phyloP scores from a whole-genome alignment of 2,888 invertebrate genomes.

The Leptinotarsa juncta region DNA sequence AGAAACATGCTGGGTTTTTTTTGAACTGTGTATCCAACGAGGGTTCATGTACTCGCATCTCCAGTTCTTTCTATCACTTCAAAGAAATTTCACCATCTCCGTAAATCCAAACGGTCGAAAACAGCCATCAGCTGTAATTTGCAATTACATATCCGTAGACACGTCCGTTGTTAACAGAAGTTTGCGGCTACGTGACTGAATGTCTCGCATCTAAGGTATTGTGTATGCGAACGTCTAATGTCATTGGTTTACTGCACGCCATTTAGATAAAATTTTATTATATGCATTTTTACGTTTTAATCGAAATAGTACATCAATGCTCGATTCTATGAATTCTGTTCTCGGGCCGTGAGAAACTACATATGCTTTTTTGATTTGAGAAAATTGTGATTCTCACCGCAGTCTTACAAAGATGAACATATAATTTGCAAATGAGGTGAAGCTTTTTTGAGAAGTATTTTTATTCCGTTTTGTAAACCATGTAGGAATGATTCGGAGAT shows the following conservation, averaged over 20 bases:
- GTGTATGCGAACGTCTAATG: conserved; percentile 47
- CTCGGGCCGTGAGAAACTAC: conserved; percentile 24
- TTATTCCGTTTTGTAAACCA: too few species aligned
- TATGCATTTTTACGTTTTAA: conserved; percentile 45
- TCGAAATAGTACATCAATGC: conserved; percentile 47
- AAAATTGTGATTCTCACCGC: neutral
- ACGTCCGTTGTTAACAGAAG: conserved; percentile 57
- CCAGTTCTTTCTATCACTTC: neutral
- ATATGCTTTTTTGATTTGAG: neutral
- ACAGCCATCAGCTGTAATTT: conserved; percentile 49
- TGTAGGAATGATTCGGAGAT: too few species aligned
- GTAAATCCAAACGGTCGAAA: conserved; percentile 20
- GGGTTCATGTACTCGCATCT: neutral
- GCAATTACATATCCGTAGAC: conserved; percentile 57
- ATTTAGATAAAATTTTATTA: conserved; percentile 44
- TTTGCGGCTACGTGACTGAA: conserved; percentile 52
- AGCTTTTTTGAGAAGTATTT: neutral
- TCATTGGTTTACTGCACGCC: conserved; percentile 47
- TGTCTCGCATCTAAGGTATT: conserved; percentile 47
- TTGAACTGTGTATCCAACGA: neutral
- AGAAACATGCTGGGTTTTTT: neutral
- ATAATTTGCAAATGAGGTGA: neutral
- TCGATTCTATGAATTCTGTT: conserved; percentile 34
- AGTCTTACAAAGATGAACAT: too few species aligned
- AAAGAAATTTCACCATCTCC: conserved; percentile 16